phyloP scores from a whole-genome alignment of 2,888 invertebrate species.

The Lycocerus yunnanus region DNA sequence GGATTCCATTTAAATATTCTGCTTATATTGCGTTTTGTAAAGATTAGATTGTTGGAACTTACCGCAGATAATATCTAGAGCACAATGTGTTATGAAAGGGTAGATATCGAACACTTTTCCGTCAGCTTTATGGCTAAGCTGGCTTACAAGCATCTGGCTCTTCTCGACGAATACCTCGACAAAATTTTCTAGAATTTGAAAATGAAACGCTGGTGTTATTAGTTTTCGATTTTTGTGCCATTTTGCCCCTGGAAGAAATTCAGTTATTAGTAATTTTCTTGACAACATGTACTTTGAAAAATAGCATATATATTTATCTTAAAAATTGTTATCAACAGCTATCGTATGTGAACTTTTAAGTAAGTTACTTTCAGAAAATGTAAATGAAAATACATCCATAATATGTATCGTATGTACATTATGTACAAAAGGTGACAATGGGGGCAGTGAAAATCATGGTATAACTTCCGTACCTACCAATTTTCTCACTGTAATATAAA shows the following conservation, averaged over 20 bases:
- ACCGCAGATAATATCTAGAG: conserved; percentile 49
- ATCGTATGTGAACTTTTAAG: too few species aligned
- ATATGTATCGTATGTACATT: too few species aligned
- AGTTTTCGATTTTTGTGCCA: conserved; percentile 42
- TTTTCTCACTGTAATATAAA: neutral
- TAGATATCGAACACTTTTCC: conserved; percentile 44
- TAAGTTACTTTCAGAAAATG: too few species aligned
- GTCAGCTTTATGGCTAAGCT: conserved; percentile 34
- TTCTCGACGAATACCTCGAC: conserved; percentile 43
- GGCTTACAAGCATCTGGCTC: conserved; percentile 35
- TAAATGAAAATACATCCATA: too few species aligned
- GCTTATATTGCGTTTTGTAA: conserved; percentile 16
- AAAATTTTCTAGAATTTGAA: conserved; percentile 44
- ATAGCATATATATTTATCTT: too few species aligned
- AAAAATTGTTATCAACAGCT: too few species aligned
- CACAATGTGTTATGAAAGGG: conserved; percentile 42
- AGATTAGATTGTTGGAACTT: conserved; percentile 30
- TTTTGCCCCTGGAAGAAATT: conserved; percentile 32
- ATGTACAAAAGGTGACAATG: too few species aligned
- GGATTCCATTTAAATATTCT: conserved; percentile 16
- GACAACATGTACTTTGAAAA: neutral
- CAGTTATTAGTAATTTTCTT: neutral
- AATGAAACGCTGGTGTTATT: conserved; percentile 47
- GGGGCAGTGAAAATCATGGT: neutral
- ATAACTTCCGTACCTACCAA: neutral